Evolutionary conservation across 2,888 invertebrate species (phyloP), one percentile per base, ranked within the genome.

Genomic region (Mesoligia furuncula): DNA sequence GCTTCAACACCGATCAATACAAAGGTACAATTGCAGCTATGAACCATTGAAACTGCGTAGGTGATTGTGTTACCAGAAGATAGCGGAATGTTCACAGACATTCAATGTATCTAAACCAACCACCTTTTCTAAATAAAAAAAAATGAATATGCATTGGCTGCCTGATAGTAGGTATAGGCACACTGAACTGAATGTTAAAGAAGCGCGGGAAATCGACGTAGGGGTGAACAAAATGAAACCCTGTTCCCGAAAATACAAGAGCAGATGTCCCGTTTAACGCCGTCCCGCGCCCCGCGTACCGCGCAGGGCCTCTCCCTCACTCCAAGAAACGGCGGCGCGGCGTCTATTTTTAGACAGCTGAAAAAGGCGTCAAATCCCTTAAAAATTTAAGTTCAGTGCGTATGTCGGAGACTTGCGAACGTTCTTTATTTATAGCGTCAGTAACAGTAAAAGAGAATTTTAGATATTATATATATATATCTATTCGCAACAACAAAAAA

Each of bases 341-440:
- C 39, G 74, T 90, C 93, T 92, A 92, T 93, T 92, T 93, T 91
- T 93, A 93, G 92, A 89, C 75, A 86, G 89, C 90, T 90, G 90
- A 88, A 92, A 92, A 91, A 88, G 89, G 88, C 90, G 84, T 88
- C 87, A 87, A 88, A 85, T 85, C 83, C 85, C 77, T 86, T 83
- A 81, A 89, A 89, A 91, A 86, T 78, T 85, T 84, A 86, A 84
- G 80, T 80, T 80, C 81, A 74, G 62, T 75, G 73, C 73, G 85
- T 80, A 76, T 70, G 62, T 59, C 48, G 24, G 70, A 36, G 54
- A 64, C 39, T 73, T 64, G 62, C 66, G 61, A 61, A 66, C 36
- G 62, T 86, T 70, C 65, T 62, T 81, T 77, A 76, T 85, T 79
- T 77, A 78, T 69, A 42, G 73, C 48, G 20, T 31, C 42, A 61